phyloP scores from a whole-genome alignment of 2,888 invertebrate species.

The Trichopoda pennipes region DNA sequence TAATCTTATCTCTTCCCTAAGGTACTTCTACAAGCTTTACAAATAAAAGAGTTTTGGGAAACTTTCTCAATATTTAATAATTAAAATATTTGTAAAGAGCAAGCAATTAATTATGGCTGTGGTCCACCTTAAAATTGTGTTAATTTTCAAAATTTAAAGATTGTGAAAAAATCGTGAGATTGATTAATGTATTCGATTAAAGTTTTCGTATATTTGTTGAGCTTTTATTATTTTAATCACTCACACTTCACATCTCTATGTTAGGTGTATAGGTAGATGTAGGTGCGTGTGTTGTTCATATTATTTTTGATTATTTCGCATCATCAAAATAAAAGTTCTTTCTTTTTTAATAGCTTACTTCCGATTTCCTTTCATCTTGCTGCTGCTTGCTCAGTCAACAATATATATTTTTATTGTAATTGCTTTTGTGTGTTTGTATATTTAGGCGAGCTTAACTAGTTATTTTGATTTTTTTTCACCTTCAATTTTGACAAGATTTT shows the following conservation, averaged over 20 bases:
- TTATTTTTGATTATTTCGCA: slow-evolving; percentile 41
- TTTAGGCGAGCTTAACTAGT: slow-evolving; percentile 33
- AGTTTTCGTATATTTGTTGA: slow-evolving; percentile 9
- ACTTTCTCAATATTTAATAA: too few species aligned
- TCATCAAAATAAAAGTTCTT: slow-evolving; percentile 56
- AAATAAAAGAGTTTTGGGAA: too few species aligned
- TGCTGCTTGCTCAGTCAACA: not conserved
- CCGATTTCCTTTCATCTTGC: slow-evolving; percentile 28
- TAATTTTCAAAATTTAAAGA: too few species aligned
- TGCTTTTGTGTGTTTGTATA: not conserved
- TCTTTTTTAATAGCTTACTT: slow-evolving; percentile 46
- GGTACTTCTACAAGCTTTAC: too few species aligned
- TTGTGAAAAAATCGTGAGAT: not conserved
- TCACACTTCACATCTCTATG: not conserved
- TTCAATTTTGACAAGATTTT: slow-evolving; percentile 42
- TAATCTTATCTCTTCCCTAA: too few species aligned
- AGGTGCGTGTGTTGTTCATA: slow-evolving; percentile 9
- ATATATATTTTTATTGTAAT: not conserved
- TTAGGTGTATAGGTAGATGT: too few species aligned
- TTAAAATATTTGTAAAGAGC: too few species aligned
- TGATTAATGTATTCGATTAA: not conserved
- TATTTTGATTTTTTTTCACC: slow-evolving; percentile 58
- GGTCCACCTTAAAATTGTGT: too few species aligned
- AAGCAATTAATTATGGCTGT: too few species aligned
- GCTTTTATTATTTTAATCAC: slow-evolving; percentile 24